Evolutionary conservation across 2,888 invertebrate genomes (phyloP).

Genomic region (Cheilosia grossa): DNA sequence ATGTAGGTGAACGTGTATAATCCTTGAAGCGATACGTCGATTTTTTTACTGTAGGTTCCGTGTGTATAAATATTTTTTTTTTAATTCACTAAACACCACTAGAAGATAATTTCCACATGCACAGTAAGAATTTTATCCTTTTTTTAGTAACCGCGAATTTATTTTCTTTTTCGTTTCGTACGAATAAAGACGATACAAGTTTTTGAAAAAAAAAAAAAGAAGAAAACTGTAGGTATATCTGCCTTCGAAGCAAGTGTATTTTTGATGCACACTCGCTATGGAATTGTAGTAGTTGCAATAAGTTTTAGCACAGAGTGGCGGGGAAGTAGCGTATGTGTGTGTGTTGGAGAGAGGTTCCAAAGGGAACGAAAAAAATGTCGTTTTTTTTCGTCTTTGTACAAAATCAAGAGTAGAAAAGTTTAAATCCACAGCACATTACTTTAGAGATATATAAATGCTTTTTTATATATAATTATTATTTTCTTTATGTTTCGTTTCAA

Average conservation of each 20-base stretch:
- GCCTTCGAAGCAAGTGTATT: constrained; percentile 56
- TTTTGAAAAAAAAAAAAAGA: constrained; percentile 2
- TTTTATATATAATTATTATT: constrained; percentile 24
- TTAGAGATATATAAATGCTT: constrained; percentile 43
- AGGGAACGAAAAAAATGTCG: constrained; percentile 21
- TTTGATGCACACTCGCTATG: constrained; percentile 49
- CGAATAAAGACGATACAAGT: constrained; percentile 10
- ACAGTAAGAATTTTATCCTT: constrained; percentile 26
- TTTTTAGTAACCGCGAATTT: constrained; percentile 22
- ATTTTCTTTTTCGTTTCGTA: constrained; percentile 24
- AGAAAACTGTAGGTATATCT: constrained; percentile 27
- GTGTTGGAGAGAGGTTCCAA: constrained; percentile 50
- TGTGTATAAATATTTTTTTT: constrained; percentile 22
- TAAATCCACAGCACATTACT: constrained; percentile 49
- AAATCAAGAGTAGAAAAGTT: constrained; percentile 51
- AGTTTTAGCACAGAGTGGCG: constrained; percentile 9
- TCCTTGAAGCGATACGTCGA: constrained; percentile 18
- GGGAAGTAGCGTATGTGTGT: constrained; percentile 25
- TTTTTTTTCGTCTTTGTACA: constrained; percentile 33
- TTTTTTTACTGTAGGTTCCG: constrained; percentile 21
- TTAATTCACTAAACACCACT: constrained; percentile 33
- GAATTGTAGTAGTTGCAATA: constrained; percentile 44
- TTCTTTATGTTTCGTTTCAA: constrained; percentile 5
- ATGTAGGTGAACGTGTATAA: constrained; percentile 5
- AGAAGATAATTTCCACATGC: constrained; percentile 42